phyloP scores from a whole-genome alignment of 2,113 vertebrate genomes.

The Seriola quinqueradiata region DNA sequence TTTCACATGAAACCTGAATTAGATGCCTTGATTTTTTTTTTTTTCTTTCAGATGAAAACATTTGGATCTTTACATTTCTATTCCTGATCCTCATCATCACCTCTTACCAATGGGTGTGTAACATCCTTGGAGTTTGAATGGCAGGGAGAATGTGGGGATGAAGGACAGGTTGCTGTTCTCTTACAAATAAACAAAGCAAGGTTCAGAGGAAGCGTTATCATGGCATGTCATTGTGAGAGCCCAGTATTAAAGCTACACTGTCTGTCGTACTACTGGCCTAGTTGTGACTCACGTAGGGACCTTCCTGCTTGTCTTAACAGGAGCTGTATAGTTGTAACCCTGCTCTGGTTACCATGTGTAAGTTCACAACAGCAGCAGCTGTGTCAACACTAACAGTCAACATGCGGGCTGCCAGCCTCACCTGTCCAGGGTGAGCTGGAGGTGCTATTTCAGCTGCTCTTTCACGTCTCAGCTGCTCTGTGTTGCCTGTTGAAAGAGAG shows the following conservation, averaged over 20 bases:
- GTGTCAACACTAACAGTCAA: constrained; percentile 73
- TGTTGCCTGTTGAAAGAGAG: constrained; percentile 6
- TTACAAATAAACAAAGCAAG: constrained; percentile 5
- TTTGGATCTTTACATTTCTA: background rate
- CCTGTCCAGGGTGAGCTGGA: constrained; percentile 58
- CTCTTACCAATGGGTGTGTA: background rate
- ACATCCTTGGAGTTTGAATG: constrained; percentile 1
- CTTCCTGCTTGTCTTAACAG: background rate
- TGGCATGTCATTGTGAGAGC: background rate
- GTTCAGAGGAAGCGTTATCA: constrained; percentile 13
- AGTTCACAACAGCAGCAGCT: constrained; percentile 72
- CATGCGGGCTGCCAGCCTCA: constrained; percentile 56
- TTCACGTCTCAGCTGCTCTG: constrained; percentile 34
- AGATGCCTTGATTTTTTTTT: background rate
- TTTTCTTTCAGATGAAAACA: background rate
- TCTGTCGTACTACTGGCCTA: background rate
- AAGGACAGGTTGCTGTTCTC: constrained; percentile 1
- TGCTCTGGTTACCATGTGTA: constrained; percentile 56
- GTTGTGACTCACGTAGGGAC: background rate
- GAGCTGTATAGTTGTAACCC: constrained; percentile 19
- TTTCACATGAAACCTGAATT: background rate
- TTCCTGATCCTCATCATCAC: background rate
- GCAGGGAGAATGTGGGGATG: background rate
- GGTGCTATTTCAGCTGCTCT: constrained; percentile 65
- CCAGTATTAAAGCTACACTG: background rate